A percentile compares a stretch with the other conserved stretches of the same genome.
Evolutionary conservation across 2,797 vertebrate genomes (phyloP).

Genomic region (Triplophysa bombifrons): DNA sequence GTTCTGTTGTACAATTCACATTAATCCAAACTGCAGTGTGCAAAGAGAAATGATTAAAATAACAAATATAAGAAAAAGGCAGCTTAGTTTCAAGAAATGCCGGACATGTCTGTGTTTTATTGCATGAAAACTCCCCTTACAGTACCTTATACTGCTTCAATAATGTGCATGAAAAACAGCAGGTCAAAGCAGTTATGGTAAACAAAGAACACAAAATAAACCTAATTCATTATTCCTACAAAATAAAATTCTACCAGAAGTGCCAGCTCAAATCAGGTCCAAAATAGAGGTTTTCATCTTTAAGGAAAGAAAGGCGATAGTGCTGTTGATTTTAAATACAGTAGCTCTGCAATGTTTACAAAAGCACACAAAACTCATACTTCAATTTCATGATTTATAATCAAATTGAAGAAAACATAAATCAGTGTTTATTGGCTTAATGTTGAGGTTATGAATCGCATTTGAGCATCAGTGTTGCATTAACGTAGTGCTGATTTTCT

Average conservation of each 20-base stretch:
- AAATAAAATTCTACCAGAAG: not conserved
- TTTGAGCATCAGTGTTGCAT: not conserved
- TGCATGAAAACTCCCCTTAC: not conserved
- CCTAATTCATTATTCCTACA: not conserved
- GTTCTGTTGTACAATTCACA: slow-evolving; percentile 14
- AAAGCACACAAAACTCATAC: not conserved
- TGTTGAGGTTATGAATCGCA: not conserved
- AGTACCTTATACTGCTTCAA: not conserved
- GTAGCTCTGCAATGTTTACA: not conserved
- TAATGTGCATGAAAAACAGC: not conserved
- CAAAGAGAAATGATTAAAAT: not conserved
- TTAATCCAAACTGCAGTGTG: slow-evolving; percentile 4
- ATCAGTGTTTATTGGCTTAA: not conserved
- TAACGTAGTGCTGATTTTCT: not conserved
- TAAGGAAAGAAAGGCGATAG: not conserved
- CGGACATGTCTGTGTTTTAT: not conserved
- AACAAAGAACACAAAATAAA: not conserved
- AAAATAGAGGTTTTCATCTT: not conserved
- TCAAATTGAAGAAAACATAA: not conserved
- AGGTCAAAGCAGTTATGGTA: not conserved
- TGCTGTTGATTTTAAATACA: not conserved
- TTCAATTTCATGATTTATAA: not conserved
- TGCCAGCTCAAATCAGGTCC: not conserved
- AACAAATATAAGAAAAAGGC: slow-evolving; percentile 14
- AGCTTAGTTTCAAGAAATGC: not conserved